Evolutionary conservation across 2,888 invertebrate genomes (phyloP), one percentile per base, ranked within the genome.

Genomic region (Drosophila kokeensis): DNA sequence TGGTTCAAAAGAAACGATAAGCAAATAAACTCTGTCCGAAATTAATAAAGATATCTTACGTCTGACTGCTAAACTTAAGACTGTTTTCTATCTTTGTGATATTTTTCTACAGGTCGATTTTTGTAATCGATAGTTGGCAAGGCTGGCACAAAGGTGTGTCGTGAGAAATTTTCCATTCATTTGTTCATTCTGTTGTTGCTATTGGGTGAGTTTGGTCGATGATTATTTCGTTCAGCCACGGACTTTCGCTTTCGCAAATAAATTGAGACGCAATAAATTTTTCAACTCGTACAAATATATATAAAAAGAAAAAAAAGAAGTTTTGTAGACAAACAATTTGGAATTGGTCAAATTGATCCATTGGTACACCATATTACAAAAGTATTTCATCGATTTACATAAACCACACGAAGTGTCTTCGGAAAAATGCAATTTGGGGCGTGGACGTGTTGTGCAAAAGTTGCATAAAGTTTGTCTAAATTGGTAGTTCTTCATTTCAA

Each of bases 191-290:
- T 52, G 63, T 81, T 74, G 67, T 77, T 74, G 75, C 34, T 62
- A 65, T 80, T 81, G 81, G 80, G 80, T 80, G 80, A 80, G 80
- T 79, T 60, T 80, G 80, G 81, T 80, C 61, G 79, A 71, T 65
- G 55, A 61, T 55, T 24, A 68, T 73, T 66, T 80, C 36, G 65
- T 63, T 60, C 54, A 74, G 68, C 62, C 45, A 57, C 78, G 73
- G 81, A 81, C 62, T 69, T 81, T 77, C 67, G 63, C 72, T 81
- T 78, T 81, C 71, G 67, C 42, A 49, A 59, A 59, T 64, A 70
- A 75, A 30, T 73, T 79, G 62, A 75, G 81, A 81, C 80, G 81
- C 81, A 81, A 78, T 72, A 78, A 81, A 81, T 59, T 69, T 59
- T 34, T 2, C 27, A 61, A 66, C 34, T 60, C 48, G 55, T 49